A percentile compares a stretch with the other conserved stretches of the same genome.
Conservation (phyloP, 2,888 invertebrate genomes). For the Platycheirus albimanus region DNA sequence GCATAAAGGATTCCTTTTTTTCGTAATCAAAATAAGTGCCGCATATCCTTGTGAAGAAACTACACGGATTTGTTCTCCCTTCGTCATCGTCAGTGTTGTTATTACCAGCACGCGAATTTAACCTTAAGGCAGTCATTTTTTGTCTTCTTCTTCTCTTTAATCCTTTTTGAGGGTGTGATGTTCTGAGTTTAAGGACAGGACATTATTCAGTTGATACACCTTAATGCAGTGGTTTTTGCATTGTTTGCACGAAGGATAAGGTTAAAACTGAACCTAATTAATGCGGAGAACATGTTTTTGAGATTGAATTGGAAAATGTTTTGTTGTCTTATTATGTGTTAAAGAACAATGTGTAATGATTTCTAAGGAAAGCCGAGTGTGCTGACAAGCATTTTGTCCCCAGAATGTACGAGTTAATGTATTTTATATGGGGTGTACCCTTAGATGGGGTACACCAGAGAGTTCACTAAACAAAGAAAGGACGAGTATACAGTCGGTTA, state of each 20-base stretch:
- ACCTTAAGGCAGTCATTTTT: slow-evolving; percentile 32
- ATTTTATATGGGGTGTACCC: too few relatives aligned
- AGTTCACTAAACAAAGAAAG: neutral
- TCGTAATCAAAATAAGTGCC: slow-evolving; percentile 61
- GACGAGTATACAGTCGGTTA: neutral
- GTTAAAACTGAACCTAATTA: slow-evolving; percentile 57
- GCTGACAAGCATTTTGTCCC: too few relatives aligned
- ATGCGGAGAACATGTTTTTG: slow-evolving; percentile 10
- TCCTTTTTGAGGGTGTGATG: slow-evolving; percentile 8
- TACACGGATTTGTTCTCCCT: slow-evolving; percentile 43
- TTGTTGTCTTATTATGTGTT: too few relatives aligned
- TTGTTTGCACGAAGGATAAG: slow-evolving; percentile 42
- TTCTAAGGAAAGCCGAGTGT: too few relatives aligned
- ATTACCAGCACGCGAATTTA: slow-evolving; percentile 62
- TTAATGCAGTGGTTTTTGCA: slow-evolving; percentile 55
- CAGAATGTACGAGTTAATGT: too few relatives aligned
- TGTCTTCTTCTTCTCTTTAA: neutral
- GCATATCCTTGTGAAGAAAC: slow-evolving; percentile 46
- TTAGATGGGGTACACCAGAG: too few relatives aligned
- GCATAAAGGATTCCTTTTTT: slow-evolving; percentile 45
- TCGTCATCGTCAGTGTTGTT: slow-evolving; percentile 56
- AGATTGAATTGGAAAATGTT: too few relatives aligned
- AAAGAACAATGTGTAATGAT: neutral
- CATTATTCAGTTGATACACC: slow-evolving; percentile 37
- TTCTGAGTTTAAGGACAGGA: slow-evolving; percentile 27